Evolutionary conservation across 2,888 invertebrate species (phyloP).

Genomic region (Tiliacea citrago): DNA sequence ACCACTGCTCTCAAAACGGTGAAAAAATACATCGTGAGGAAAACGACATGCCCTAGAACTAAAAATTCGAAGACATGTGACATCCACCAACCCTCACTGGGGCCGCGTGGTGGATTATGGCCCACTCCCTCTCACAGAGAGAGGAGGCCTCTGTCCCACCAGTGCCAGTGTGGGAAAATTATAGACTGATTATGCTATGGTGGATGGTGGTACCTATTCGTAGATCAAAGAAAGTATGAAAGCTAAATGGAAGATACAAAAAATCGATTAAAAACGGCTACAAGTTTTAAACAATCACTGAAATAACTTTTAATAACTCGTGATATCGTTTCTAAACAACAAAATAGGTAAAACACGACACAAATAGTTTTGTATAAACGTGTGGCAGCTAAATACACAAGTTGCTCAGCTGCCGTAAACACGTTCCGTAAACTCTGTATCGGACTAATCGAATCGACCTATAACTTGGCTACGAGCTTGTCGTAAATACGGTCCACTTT

Average conservation of each 20-base stretch:
- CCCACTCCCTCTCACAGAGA: no score
- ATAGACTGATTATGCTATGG: no score
- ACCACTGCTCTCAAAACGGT: no score
- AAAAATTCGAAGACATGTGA: no score
- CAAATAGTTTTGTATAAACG: constrained; percentile 69
- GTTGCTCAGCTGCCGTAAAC: constrained; percentile 77
- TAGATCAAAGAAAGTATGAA: not conserved
- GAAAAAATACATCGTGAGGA: no score
- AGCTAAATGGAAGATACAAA: not conserved
- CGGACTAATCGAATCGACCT: constrained; percentile 85
- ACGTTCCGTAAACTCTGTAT: constrained; percentile 81
- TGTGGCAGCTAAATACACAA: constrained; percentile 75
- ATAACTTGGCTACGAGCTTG: constrained; percentile 78
- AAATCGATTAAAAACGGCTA: not conserved
- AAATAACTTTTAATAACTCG: constrained; percentile 7
- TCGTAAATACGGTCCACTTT: constrained; percentile 83
- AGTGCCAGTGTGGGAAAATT: no score
- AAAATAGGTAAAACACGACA: constrained; percentile 51
- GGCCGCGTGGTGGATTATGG: no score
- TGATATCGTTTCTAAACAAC: constrained; percentile 38
- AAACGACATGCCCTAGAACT: no score
- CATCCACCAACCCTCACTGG: no score
- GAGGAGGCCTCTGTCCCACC: no score
- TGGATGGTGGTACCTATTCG: not conserved
- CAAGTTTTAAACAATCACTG: not conserved